Evolutionary conservation across 1,140 invertebrate species (phyloP).

Genomic region (Brachionus rubens): DNA sequence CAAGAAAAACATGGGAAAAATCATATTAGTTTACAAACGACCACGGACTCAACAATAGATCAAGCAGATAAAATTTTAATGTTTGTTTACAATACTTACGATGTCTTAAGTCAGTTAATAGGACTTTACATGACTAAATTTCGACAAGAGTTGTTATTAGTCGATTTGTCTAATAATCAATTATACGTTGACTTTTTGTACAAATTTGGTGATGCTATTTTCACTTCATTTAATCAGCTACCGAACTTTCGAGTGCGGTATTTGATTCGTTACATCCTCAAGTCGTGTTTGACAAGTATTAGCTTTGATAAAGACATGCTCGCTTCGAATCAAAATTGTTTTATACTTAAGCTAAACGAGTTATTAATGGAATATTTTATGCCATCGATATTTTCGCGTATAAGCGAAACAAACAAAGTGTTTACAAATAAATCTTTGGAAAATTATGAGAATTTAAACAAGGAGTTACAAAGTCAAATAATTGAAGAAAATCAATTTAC

Average conservation of each 20-base stretch:
- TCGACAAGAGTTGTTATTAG: constrained; percentile 14
- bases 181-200: not conserved
- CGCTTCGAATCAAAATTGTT: not conserved
- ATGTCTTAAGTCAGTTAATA: constrained; percentile 33
- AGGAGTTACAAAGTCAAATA: constrained; percentile 24
- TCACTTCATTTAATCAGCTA: constrained; percentile 14
- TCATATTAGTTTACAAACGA: not conserved
- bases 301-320: not conserved
- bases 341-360: constrained; percentile 25
- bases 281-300: constrained; percentile 15
- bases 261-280: constrained; percentile 30
- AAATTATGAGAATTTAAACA: not conserved
- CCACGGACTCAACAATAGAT: not conserved
- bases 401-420: constrained; percentile 8
- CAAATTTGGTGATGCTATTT: constrained; percentile 31
- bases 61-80: constrained; percentile 26
- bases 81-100: constrained; percentile 39
- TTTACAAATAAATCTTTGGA: not conserved
- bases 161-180: not conserved
- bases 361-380: constrained; percentile 25
- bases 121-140: constrained; percentile 38
- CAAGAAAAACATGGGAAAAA: constrained; percentile 34
- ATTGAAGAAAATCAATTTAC: constrained; percentile 42
- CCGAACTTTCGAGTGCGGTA: constrained; percentile 34
- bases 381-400: constrained; percentile 20